These are phyloP conservation scores for Thera obeliscata DNA, from an alignment of 2,888 invertebrate species.

Conservation along the genomic window DNA sequence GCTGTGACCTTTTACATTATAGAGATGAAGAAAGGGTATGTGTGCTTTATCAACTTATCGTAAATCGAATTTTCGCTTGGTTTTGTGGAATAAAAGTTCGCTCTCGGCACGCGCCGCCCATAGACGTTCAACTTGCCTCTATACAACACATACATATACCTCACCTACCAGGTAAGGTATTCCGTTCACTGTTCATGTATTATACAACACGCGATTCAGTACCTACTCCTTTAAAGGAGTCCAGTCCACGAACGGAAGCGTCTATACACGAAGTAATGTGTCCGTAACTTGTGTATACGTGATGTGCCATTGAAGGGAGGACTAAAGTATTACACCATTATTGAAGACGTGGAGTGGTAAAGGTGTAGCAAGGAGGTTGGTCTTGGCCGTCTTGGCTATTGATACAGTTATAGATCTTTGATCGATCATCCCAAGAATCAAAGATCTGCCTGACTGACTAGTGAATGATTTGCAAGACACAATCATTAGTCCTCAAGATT, in stretches of 20 bases:
- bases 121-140: conserved; percentile 13
- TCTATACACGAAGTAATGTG: conserved; percentile 19
- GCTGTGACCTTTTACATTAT: neutral
- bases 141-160: neutral
- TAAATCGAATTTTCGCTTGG: conserved; percentile 10
- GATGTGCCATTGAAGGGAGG: conserved; percentile 23
- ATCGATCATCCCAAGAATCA: neutral
- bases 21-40: neutral
- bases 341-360: conserved; percentile 5
- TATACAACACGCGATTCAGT: conserved; percentile 27
- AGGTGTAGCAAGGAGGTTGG: neutral
- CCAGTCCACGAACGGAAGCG: conserved; percentile 22
- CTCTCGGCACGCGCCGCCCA: conserved; percentile 11
- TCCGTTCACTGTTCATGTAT: conserved; percentile 22
- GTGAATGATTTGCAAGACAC: neutral
- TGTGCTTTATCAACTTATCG: neutral
- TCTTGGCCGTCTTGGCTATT: neutral
- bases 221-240: conserved; percentile 31
- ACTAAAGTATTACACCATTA: conserved; percentile 18
- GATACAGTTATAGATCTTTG: neutral
- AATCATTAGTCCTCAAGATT: too few relatives aligned
- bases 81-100: conserved; percentile 16
- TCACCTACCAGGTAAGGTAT: conserved; percentile 16
- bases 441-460: neutral
- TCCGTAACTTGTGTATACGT: conserved; percentile 25